Base-by-base conservation (phyloP, 1,140 invertebrate genomes). In the Gerris buenoi region DNA sequence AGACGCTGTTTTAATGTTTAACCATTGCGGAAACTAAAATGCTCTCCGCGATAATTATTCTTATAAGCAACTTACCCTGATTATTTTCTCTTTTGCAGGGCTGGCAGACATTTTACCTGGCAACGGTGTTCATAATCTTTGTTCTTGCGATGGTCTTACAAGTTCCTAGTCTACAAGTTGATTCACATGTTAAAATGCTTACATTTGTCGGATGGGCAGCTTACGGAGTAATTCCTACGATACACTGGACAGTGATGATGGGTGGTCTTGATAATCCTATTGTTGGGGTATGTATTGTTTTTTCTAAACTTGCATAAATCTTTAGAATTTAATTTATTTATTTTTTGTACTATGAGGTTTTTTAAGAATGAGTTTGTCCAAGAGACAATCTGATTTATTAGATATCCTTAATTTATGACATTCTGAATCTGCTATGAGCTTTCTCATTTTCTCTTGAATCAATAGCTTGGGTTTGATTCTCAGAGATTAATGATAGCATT, bases 241-340 rank as follows among this genome's bases (percentile, higher is more conserved):
- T 90, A 26, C 95, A 97, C 75, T 98, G 94, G 94, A 85, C 88
- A 0, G 79, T 88, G 61, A 83, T 87, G 2, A 93, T 94, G 86
- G 92, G 93, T 25, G 93, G 93, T 1, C 83, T 91, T 72, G 84
- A 87, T 56, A 87, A 90, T 74, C 86, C 88, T 27, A 84, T 95
- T 76, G 92, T 97, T 57, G 76, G 82, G 76, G 89, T 91, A 72
- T 78, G 79, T 72, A 57, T 22, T 29, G 10, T 5, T 60, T 3
- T 22, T 60, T 3, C 5, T 46, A 10, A 46, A 10, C 18, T 46
- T 18, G 18, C 18, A 46, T 10, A 46, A 46, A 46, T 18, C 18
- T 10, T 46, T 46, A 46, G 5, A 18, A 46, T 46, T 46, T 18
- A 46, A 46, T 10, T 18, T 10, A 46, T 18, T 18, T 46, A 10